These are phyloP conservation scores for Rhynchomys soricoides DNA, from an alignment of 2,113 vertebrate species.

Conservation along the genomic window DNA sequence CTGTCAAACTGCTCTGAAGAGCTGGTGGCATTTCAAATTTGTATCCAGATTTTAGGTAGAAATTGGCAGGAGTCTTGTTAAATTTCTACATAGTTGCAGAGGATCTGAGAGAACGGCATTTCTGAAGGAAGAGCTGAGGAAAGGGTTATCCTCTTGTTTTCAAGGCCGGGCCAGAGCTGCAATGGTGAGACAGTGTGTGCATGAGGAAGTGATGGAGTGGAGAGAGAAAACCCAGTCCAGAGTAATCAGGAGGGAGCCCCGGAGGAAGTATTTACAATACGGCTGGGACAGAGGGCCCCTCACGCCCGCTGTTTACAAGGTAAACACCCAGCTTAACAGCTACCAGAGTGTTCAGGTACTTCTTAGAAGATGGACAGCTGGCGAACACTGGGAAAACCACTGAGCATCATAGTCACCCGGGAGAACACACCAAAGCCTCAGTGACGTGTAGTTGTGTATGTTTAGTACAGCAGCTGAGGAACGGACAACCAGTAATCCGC, in stretches of 20 bases:
- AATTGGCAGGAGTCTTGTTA: background rate
- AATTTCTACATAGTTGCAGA: background rate
- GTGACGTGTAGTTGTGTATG: rapidly evolving
- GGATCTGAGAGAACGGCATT: background rate
- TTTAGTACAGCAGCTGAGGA: background rate
- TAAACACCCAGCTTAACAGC: background rate
- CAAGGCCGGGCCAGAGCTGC: rapidly evolving
- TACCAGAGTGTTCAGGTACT: background rate
- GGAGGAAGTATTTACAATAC: background rate
- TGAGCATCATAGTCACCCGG: background rate
- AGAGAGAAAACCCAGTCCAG: background rate
- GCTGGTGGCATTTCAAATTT: background rate
- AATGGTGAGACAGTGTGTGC: background rate
- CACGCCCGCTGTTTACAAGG: background rate
- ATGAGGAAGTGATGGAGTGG: background rate
- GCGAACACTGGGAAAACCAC: background rate
- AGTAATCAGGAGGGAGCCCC: background rate
- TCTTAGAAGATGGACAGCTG: background rate
- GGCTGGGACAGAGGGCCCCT: background rate
- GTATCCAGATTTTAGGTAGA: background rate
- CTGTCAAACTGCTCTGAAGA: background rate
- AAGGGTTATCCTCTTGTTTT: background rate
- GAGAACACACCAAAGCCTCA: background rate
- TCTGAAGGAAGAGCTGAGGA: background rate
- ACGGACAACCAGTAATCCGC: too few species aligned